Percentiles rank a stretch among this genome's conserved stretches.
These are phyloP conservation scores for Ficedula albicollis DNA, from an alignment of 2,797 vertebrate genomes.

Conservation along the genomic window DNA sequence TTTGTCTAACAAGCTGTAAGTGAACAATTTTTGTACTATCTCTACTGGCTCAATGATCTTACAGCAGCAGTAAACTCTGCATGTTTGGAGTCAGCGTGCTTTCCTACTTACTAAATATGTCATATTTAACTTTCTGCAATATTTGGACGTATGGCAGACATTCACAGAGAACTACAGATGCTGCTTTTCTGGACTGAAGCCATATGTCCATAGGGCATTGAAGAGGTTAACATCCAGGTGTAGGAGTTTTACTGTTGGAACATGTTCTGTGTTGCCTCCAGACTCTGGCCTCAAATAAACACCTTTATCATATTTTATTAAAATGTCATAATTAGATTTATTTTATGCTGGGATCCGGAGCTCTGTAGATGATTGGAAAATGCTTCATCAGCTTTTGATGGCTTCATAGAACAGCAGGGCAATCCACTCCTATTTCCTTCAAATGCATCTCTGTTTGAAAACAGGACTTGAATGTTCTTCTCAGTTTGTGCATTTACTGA, in stretches of 20 bases:
- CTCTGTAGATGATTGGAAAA: constrained; percentile 33
- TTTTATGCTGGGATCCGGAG: constrained; percentile 31
- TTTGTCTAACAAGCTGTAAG: constrained; percentile 1
- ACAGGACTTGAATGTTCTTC: neutral
- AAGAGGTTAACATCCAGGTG: constrained; percentile 76
- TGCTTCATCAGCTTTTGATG: constrained; percentile 17
- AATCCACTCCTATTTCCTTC: neutral
- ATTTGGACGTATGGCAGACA: constrained; percentile 39
- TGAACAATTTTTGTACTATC: constrained; percentile 37
- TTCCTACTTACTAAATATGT: neutral
- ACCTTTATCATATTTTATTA: constrained; percentile 60
- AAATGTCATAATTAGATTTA: constrained; percentile 69
- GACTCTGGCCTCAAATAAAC: constrained; percentile 51
- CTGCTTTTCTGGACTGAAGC: constrained; percentile 68
- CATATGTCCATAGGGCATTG: constrained; percentile 68
- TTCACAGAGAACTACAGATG: constrained; percentile 71
- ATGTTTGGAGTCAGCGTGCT: neutral
- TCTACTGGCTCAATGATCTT: neutral
- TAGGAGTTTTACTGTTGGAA: constrained; percentile 36
- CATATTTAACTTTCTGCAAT: constrained; percentile 28
- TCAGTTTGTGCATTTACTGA: neutral
- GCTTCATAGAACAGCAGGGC: neutral
- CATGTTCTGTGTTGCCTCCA: constrained; percentile 42
- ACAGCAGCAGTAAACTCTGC: neutral
- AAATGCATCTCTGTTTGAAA: neutral